These are phyloP conservation scores for Phenganax subtilis DNA, from an alignment of 92 coral and sea anemone genomes.

Conservation along the genomic window DNA sequence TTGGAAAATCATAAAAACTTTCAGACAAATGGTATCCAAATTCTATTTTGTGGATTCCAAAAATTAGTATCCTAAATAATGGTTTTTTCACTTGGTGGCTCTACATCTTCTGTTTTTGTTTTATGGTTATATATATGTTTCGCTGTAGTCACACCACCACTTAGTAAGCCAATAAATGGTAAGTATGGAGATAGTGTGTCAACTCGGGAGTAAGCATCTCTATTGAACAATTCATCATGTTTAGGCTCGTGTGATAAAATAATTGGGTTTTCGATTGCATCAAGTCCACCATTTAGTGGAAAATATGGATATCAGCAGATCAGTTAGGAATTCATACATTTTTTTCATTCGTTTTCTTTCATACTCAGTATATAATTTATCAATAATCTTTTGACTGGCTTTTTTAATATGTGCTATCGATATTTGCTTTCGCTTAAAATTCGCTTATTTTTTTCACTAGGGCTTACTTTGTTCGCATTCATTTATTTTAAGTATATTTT, in stretches of 20 bases:
- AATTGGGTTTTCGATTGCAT: too few relatives aligned
- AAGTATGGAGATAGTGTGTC: too few relatives aligned
- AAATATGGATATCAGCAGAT: neutral
- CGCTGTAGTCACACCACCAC: neutral
- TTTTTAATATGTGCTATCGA: neutral
- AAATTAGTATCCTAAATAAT: neutral
- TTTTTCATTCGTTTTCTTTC: neutral
- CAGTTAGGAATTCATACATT: neutral
- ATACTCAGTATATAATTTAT: neutral
- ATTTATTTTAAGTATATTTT: too few relatives aligned
- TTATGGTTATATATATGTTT: neutral
- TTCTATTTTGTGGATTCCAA: too few relatives aligned
- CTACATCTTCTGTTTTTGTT: neutral
- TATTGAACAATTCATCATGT: too few relatives aligned
- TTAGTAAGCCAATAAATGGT: neutral
- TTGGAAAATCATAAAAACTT: too few relatives aligned
- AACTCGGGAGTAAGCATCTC: too few relatives aligned
- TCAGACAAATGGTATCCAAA: too few relatives aligned
- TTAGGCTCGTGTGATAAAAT: too few relatives aligned
- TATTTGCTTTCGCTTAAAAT: too few relatives aligned
- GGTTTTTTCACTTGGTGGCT: neutral
- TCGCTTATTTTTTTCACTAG: too few relatives aligned
- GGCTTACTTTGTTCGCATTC: too few relatives aligned
- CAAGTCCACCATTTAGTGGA: neutral
- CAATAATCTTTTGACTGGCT: neutral